Evolutionary conservation across 1,140 invertebrate species (phyloP), one percentile per base, ranked within the genome.

Genomic region (Drosophila prosaltans): DNA sequence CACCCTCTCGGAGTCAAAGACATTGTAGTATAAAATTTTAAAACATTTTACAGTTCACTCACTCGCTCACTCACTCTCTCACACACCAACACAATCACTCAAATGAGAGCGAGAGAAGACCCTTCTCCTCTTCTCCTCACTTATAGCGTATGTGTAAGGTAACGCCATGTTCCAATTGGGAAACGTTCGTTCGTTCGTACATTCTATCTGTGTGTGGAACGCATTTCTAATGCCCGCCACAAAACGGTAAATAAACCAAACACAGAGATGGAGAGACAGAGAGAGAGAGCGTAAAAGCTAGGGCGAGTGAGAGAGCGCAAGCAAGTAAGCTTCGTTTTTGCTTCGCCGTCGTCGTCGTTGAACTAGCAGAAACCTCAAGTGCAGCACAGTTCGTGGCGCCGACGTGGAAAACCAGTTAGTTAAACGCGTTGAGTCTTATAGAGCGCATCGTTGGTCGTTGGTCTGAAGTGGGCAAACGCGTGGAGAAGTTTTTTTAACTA

Each of bases 341-440:
- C 2, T 21, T 24, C 65, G 48, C 67, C 74, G 58, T 61, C 40
- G 45, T 66, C 48, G 63, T 32, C 48, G 63, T 32, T 30, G 45
- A 39, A 62, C 57, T 74, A 74, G 69, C 16, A 16, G 16, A 16
- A 16, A 0, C 69, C 75, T 60, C 72, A 63, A 72, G 69, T 80
- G 78, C 72, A 72, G 72, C 80, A 75, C 76, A 65, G 16, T 48
- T 48, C 45, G 45, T 16, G 78, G 81, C 84, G 65, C 75, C 78
- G 81, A 78, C 85, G 78, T 86, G 81, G 81, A 77, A 83, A 58
- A 76, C 69, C 60, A 77, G 89, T 81, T 78, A 89, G 84, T 89
- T 81, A 82, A 89, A 89, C 83, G 77, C 45, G 45, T 51, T 51
- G 45, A 51, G 45, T 51, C 45, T 51, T 71, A 54, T 72, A 73